Evolutionary conservation across 35 echinoderm and acorn worm species (phyloP).

Genomic region (Ptychodera flava): DNA sequence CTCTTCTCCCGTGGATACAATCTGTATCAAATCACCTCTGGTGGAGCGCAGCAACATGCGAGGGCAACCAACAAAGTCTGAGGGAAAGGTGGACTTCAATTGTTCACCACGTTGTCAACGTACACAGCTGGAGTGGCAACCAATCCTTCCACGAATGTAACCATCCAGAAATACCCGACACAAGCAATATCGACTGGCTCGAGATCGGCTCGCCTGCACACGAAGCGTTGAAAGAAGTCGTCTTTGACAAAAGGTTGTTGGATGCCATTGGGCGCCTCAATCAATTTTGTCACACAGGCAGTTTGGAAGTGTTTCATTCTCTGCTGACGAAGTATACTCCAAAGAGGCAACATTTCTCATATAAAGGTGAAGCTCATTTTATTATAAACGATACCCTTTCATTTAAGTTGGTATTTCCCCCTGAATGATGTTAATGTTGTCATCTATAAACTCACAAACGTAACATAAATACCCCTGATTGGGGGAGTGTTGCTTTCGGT

Average conservation of each 20-base stretch:
- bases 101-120: constrained; percentile 29
- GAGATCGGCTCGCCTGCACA: constrained; percentile 17
- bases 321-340: too few relatives aligned
- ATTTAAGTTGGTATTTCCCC: too few relatives aligned
- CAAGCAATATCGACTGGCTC: constrained; percentile 22
- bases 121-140: constrained; percentile 32
- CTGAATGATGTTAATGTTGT: too few relatives aligned
- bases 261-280: too few relatives aligned
- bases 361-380: too few relatives aligned
- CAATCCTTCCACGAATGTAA: constrained; percentile 34
- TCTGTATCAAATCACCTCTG: constrained; percentile 35
- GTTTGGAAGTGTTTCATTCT: too few relatives aligned
- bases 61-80: constrained; percentile 8
- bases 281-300: too few relatives aligned
- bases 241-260: constrained; percentile 31
- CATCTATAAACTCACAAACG: too few relatives aligned
- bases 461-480: too few relatives aligned
- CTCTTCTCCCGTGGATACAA: constrained; percentile 26
- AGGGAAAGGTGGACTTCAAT: constrained; percentile 44
- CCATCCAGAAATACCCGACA: constrained; percentile 7
- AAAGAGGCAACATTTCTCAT: too few relatives aligned
- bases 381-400: too few relatives aligned
- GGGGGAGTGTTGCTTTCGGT: too few relatives aligned
- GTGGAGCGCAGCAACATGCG: constrained; percentile 15
- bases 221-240: constrained; percentile 31